A percentile compares a stretch with the other conserved stretches of the same genome.
These are phyloP conservation scores for Campaea margaritaria DNA, from an alignment of 2,888 invertebrate genomes.

Conservation along the genomic window DNA sequence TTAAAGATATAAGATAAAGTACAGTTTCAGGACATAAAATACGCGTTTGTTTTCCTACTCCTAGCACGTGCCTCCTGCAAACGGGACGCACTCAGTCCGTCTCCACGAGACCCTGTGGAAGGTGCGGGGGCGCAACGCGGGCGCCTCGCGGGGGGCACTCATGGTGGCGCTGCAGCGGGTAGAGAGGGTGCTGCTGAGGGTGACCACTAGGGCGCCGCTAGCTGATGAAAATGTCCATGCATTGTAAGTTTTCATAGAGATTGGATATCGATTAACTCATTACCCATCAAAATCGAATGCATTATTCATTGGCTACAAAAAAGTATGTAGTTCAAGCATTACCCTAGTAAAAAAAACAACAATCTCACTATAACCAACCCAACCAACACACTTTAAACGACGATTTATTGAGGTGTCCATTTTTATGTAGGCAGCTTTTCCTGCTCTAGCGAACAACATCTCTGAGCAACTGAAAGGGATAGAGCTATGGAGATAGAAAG, in stretches of 20 bases:
- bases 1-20: too few relatives aligned
- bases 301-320: too few relatives aligned
- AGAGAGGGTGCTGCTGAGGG: slow-evolving; percentile 91
- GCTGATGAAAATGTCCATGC: slow-evolving; percentile 64
- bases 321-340: too few relatives aligned
- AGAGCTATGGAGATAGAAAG: not conserved
- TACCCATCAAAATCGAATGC: too few relatives aligned
- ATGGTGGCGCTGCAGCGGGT: slow-evolving; percentile 97
- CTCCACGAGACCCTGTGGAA: slow-evolving; percentile 93
- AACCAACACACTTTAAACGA: too few relatives aligned
- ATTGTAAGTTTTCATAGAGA: slow-evolving; percentile 57
- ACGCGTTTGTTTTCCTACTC: slow-evolving; percentile 7
- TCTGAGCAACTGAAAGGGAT: not conserved
- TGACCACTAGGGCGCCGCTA: slow-evolving; percentile 71
- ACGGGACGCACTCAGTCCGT: slow-evolving; percentile 83
- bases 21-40: too few relatives aligned
- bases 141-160: slow-evolving; percentile 89
- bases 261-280: too few relatives aligned
- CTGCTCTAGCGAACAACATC: not conserved
- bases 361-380: too few relatives aligned
- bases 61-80: slow-evolving; percentile 73
- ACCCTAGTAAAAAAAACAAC: too few relatives aligned
- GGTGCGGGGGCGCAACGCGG: slow-evolving; percentile 82
- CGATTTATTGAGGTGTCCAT: too few relatives aligned
- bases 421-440: too few relatives aligned